These are phyloP conservation scores for Epistrophe eligans DNA, from an alignment of 2,888 invertebrate species.

Conservation along the genomic window DNA sequence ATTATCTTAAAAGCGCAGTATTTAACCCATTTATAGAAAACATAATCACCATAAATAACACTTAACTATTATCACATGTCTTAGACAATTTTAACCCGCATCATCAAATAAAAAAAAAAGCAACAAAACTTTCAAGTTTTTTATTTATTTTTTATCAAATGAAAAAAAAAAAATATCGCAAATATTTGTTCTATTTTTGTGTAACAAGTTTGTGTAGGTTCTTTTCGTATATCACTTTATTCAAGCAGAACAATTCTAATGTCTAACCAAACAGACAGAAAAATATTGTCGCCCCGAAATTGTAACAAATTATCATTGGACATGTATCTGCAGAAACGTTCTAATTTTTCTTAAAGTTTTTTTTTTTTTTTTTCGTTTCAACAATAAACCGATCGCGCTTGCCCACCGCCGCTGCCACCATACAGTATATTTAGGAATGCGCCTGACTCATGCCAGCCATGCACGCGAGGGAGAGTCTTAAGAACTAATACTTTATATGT, in stretches of 20 bases:
- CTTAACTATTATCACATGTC: neutral
- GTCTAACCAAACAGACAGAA: constrained; percentile 64
- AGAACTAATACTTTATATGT: constrained; percentile 21
- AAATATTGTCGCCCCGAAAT: constrained; percentile 71
- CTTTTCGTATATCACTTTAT: constrained; percentile 7
- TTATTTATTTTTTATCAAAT: neutral
- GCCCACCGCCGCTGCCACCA: neutral
- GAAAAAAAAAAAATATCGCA: constrained; percentile 19
- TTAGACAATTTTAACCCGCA: neutral
- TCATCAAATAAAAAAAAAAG: neutral
- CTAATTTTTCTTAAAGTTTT: constrained; percentile 42
- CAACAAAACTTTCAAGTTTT: neutral
- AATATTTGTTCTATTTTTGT: constrained; percentile 46
- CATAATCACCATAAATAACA: neutral
- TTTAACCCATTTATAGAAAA: neutral
- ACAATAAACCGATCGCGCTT: constrained; percentile 16
- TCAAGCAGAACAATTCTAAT: constrained; percentile 67
- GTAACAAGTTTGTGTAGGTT: constrained; percentile 43
- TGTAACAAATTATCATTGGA: constrained; percentile 72
- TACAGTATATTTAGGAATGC: constrained; percentile 48
- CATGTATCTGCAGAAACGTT: constrained; percentile 71
- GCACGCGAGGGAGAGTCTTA: constrained; percentile 65
- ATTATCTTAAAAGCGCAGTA: neutral
- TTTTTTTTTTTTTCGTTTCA: neutral
- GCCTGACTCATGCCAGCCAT: constrained; percentile 64